Percentiles rank a stretch among this genome's conserved stretches.
phyloP scores from a whole-genome alignment of 1,140 invertebrate species.

The Drosophila willistoni region DNA sequence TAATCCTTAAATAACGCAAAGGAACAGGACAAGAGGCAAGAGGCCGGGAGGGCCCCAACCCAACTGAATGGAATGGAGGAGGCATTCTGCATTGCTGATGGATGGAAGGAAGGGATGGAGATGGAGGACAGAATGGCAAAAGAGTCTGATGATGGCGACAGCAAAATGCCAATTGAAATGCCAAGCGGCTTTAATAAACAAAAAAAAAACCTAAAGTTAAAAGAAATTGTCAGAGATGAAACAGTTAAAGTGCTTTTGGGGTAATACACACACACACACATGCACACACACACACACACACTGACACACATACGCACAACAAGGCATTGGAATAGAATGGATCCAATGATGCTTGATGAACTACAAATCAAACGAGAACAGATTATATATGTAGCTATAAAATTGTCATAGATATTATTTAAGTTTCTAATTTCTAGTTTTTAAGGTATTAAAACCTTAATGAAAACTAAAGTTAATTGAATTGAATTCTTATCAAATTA shows the following conservation, averaged over 20 bases:
- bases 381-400: not conserved
- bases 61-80: not conserved
- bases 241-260: conserved; percentile 13
- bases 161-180: conserved; percentile 78
- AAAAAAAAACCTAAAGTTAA: conserved; percentile 35
- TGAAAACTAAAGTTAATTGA: no score
- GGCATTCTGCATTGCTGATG: not conserved
- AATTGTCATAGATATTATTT: not conserved
- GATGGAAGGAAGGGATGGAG: not conserved
- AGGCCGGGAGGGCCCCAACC: not conserved
- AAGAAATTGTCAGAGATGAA: conserved; percentile 36
- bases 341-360: no score
- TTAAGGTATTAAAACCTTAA: no score
- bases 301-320: no score
- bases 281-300: no score
- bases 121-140: not conserved
- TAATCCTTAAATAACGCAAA: conserved; percentile 76
- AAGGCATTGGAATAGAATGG: not conserved
- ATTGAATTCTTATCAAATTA: no score
- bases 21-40: conserved; percentile 41
- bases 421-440: no score
- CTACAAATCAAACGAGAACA: no score
- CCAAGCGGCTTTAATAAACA: conserved; percentile 69
- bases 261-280: no score
- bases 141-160: conserved; percentile 63